These are phyloP conservation scores for Dascyllus trimaculatus DNA, from an alignment of 2,113 vertebrate species.

Conservation along the genomic window DNA sequence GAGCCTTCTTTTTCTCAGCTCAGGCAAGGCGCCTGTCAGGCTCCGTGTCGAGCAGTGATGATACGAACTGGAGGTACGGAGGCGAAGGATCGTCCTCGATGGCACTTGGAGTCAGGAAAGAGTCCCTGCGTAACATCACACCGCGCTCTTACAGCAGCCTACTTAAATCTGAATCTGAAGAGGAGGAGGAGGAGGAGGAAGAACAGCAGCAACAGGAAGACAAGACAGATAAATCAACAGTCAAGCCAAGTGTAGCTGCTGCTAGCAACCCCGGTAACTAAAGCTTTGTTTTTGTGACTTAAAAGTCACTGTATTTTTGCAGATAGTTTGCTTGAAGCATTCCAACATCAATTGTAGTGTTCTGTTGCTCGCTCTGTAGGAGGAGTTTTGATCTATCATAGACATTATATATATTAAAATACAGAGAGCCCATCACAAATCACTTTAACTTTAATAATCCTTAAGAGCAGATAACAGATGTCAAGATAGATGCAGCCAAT, in stretches of 20 bases:
- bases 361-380: too few relatives aligned
- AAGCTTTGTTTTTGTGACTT: constrained; percentile 4
- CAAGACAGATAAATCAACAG: constrained; percentile 7
- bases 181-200: constrained; percentile 64
- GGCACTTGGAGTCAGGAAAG: constrained; percentile 80
- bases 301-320: background rate
- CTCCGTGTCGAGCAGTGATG: constrained; percentile 69
- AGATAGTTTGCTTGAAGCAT: background rate
- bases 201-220: background rate
- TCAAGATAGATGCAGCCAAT: background rate
- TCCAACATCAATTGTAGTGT: too few relatives aligned
- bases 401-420: background rate
- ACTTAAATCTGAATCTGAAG: constrained; percentile 89
- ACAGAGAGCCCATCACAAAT: background rate
- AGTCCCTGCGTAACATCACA: constrained; percentile 87
- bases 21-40: constrained; percentile 54
- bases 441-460: background rate
- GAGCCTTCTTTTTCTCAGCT: constrained; percentile 64
- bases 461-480: background rate
- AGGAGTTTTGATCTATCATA: background rate
- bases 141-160: constrained; percentile 91
- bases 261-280: constrained; percentile 63
- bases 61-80: constrained; percentile 63
- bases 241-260: constrained; percentile 46
- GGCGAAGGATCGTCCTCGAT: constrained; percentile 58